Percentiles rank a stretch among this genome's conserved stretches.
These are phyloP conservation scores for Hoplias malabaricus DNA, from an alignment of 2,113 vertebrate genomes.

Conservation along the genomic window DNA sequence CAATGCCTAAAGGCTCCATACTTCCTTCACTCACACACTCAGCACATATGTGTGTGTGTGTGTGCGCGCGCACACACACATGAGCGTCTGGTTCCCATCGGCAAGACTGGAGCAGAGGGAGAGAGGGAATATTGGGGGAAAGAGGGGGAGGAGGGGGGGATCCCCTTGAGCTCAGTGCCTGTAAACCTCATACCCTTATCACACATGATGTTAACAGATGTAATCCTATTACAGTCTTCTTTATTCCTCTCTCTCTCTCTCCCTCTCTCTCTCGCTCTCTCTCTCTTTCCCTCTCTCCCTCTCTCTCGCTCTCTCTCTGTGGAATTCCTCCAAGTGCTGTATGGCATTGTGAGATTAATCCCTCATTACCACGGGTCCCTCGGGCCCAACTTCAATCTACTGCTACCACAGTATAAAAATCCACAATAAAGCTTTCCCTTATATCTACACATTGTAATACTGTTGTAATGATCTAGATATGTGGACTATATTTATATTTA, in stretches of 20 bases:
- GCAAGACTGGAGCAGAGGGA: slow-evolving; percentile 32
- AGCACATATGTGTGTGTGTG: not conserved
- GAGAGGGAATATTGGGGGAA: slow-evolving; percentile 26
- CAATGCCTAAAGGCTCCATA: slow-evolving; percentile 47
- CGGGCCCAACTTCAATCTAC: not conserved
- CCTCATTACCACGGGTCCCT: slow-evolving; percentile 16
- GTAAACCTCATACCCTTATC: slow-evolving; percentile 51
- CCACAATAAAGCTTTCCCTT: not conserved
- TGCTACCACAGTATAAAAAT: not conserved
- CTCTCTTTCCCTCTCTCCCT: not conserved
- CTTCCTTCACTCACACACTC: not conserved
- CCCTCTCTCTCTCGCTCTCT: slow-evolving; percentile 4
- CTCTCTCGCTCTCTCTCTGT: slow-evolving; percentile 3
- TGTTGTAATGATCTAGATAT: not conserved
- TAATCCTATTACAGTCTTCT: slow-evolving; percentile 59
- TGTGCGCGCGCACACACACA: not conserved
- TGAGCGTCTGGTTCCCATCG: slow-evolving; percentile 24
- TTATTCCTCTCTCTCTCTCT: slow-evolving; percentile 7
- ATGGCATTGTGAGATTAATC: slow-evolving; percentile 17
- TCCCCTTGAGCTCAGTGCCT: slow-evolving; percentile 33
- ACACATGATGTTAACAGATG: slow-evolving; percentile 61
- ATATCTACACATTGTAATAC: not conserved
- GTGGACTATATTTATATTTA: no score
- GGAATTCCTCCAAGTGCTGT: not conserved
- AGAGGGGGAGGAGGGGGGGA: slow-evolving; percentile 2